Evolutionary conservation across 2,888 invertebrate species (phyloP), one percentile per base, ranked within the genome.

Genomic region (Andricus curvator): DNA sequence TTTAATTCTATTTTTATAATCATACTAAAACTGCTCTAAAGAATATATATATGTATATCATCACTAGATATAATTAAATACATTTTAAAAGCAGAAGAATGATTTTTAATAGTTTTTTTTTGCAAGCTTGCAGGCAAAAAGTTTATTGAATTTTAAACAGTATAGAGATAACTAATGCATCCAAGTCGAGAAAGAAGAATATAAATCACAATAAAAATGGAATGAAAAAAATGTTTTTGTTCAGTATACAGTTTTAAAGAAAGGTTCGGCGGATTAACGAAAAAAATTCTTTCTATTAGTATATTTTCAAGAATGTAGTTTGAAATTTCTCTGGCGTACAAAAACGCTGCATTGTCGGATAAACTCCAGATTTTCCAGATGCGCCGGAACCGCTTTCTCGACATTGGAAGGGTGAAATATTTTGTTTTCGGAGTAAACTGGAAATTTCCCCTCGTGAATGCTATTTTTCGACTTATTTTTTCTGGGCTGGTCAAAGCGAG

Each of bases 381-480:
- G 48, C 70, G 25, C 25, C 20, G 22, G 48, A 70, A 51, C 17
- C 3, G 48, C 29, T 70, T 70, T 70, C 70, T 70, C 51, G 15
- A 9, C 70, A 29, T 17, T 48, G 48, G 20, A 70, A 48, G 70
- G 48, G 51, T 51, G 17, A 70, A 70, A 48, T 48, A 70, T 70
- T 70, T 70, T 66, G 70, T 51, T 70, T 70, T 70, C 70, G 48
- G 20, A 51, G 70, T 4, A 48, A 51, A 70, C 48, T 70, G 70
- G 37, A 48, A 51, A 70, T 70, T 70, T 48, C 70, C 70, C 70
- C 70, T 70, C 22, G 70, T 70, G 70, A 20, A 70, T 70, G 25
- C 70, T 70, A 70, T 70, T 70, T 70, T 70, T 70, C 70, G 51
- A 51, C 70, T 70, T 70, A 70, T 70, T 70, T 70, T 70, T 70